These are phyloP conservation scores for Schrankia costaestrigalis DNA, from an alignment of 2,888 invertebrate species.

Conservation along the genomic window DNA sequence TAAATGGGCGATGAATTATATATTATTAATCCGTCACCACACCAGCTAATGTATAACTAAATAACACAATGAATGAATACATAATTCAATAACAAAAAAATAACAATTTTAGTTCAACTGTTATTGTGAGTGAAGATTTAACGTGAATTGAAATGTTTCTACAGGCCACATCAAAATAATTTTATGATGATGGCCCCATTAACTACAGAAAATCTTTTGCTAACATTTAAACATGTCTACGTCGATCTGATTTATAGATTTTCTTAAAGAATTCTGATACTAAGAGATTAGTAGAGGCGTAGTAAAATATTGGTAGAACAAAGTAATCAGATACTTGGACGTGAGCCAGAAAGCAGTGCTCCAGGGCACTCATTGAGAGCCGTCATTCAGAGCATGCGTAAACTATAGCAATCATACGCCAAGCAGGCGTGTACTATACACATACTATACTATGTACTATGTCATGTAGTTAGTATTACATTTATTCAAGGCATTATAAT, in stretches of 20 bases:
- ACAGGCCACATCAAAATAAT: constrained; percentile 43
- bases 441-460: too few species aligned
- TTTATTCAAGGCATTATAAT: too few species aligned
- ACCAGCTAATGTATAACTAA: too few species aligned
- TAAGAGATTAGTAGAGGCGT: constrained; percentile 37
- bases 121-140: constrained; percentile 23
- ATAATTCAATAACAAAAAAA: neutral
- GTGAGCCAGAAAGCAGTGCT: constrained; percentile 41
- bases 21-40: too few species aligned
- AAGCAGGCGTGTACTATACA: constrained; percentile 1
- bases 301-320: constrained; percentile 55
- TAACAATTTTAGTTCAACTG: constrained; percentile 5
- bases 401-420: constrained; percentile 7
- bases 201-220: constrained; percentile 31
- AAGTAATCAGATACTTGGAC: constrained; percentile 56
- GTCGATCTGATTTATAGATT: constrained; percentile 47
- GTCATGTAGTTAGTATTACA: too few species aligned
- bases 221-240: constrained; percentile 43
- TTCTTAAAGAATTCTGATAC: constrained; percentile 42
- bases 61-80: too few species aligned
- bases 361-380: constrained; percentile 44
- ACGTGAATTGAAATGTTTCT: constrained; percentile 29
- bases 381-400: constrained; percentile 47
- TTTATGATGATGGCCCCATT: constrained; percentile 36
- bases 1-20: too few species aligned